A percentile compares a stretch with the other conserved stretches of the same genome.
Evolutionary conservation across 1,140 invertebrate species (phyloP).

Genomic region (Orchestia grillus): DNA sequence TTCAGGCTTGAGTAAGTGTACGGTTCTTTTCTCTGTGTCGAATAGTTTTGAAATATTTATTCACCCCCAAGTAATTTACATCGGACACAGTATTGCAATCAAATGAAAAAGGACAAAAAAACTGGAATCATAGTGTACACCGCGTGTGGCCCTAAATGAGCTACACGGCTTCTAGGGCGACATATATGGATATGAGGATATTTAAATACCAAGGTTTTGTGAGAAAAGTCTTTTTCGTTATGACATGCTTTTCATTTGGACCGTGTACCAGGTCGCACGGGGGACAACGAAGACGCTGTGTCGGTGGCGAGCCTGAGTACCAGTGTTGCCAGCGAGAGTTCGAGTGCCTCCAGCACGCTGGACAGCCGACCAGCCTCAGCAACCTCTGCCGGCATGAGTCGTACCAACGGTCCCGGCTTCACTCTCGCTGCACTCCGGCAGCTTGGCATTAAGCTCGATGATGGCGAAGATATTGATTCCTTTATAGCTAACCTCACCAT

Average conservation of each 20-base stretch:
- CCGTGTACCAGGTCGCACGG: slow-evolving; percentile 45
- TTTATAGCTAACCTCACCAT: slow-evolving; percentile 87
- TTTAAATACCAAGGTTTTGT: background rate
- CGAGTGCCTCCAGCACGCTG: slow-evolving; percentile 52
- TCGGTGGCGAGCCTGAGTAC: slow-evolving; percentile 63
- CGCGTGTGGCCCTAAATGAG: too few species aligned
- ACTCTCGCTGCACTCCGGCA: slow-evolving; percentile 67
- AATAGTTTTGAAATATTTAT: too few species aligned
- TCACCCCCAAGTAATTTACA: too few species aligned
- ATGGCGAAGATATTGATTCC: slow-evolving; percentile 77
- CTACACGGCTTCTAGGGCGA: too few species aligned
- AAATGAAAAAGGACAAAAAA: too few species aligned
- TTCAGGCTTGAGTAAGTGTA: background rate
- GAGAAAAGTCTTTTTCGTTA: background rate
- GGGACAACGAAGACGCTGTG: slow-evolving; percentile 64
- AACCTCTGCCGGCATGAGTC: background rate
- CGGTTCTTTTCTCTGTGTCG: background rate
- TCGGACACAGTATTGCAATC: too few species aligned
- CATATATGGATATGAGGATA: too few species aligned
- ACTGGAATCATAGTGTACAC: too few species aligned
- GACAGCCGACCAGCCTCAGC: background rate
- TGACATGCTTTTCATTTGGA: background rate
- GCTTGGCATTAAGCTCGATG: slow-evolving; percentile 68
- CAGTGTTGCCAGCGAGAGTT: slow-evolving; percentile 56
- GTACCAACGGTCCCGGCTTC: slow-evolving; percentile 57